These are phyloP conservation scores for Stenichneumon culpator DNA, from an alignment of 2,888 invertebrate species.

Conservation along the genomic window DNA sequence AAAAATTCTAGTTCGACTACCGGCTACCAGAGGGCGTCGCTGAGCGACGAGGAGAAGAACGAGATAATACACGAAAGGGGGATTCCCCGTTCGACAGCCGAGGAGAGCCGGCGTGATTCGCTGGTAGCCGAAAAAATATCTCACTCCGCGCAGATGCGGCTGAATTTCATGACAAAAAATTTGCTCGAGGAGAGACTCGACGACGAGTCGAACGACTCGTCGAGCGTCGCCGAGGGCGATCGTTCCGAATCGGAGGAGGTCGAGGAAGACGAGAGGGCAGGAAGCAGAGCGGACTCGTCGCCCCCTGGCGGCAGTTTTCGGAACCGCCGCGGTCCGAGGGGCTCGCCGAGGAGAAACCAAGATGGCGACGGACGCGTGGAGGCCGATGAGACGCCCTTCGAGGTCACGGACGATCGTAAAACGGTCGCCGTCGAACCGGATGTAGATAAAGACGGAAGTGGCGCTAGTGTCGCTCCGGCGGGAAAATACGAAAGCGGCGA, in stretches of 20 bases:
- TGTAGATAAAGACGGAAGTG: conserved; percentile 66
- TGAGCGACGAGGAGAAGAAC: conserved; percentile 88
- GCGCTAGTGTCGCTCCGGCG: conserved; percentile 13
- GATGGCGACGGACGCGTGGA: conserved; percentile 49
- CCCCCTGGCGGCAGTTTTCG: conserved; percentile 85
- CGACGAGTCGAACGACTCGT: conserved; percentile 45
- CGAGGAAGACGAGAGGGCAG: neutral
- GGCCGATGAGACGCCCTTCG: conserved; percentile 13
- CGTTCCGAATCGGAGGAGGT: conserved; percentile 19
- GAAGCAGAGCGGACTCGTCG: conserved; percentile 76
- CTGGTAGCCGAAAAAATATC: conserved; percentile 74
- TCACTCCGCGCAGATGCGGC: conserved; percentile 81
- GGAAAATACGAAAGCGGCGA: conserved; percentile 63
- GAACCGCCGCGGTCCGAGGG: conserved; percentile 47
- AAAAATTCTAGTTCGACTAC: conserved; percentile 66
- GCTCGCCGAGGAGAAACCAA: conserved; percentile 1
- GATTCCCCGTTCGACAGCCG: neutral
- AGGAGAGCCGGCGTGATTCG: conserved; percentile 7
- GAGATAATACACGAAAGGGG: conserved; percentile 71
- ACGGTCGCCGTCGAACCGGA: conserved; percentile 27
- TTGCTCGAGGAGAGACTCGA: conserved; percentile 75
- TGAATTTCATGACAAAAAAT: conserved; percentile 85
- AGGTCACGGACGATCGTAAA: neutral
- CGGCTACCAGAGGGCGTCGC: conserved; percentile 81
- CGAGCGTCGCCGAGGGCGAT: conserved; percentile 9